These are phyloP conservation scores for Mormyrus proboscirostris DNA, from an alignment of 2,797 vertebrate genomes.

Conservation along the genomic window DNA sequence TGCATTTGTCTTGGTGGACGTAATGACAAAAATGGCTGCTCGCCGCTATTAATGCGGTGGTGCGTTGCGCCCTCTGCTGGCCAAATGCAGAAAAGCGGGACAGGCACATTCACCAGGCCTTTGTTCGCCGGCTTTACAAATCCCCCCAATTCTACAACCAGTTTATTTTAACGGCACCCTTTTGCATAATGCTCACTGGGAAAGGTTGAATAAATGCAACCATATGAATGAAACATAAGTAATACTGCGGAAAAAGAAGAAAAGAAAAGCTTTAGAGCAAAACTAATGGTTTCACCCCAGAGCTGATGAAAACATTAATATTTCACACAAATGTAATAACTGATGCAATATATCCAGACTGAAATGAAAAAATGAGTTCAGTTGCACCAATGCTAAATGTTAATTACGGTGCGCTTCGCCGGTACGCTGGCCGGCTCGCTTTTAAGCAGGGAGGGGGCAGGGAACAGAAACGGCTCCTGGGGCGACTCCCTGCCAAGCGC, in stretches of 20 bases:
- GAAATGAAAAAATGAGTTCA: conserved; percentile 4
- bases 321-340: conserved; percentile 11
- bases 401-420: background rate
- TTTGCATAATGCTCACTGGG: background rate
- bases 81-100: background rate
- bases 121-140: background rate
- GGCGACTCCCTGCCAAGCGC: background rate
- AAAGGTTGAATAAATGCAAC: conserved; percentile 8
- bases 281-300: conserved; percentile 2
- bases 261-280: background rate
- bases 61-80: conserved; percentile 52
- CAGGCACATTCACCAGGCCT: background rate
- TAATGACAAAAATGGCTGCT: conserved; percentile 33
- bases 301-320: conserved; percentile 14
- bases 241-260: background rate
- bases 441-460: background rate
- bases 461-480: background rate
- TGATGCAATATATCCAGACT: background rate
- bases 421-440: background rate
- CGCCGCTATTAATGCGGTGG: conserved; percentile 22
- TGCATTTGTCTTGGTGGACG: background rate
- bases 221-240: conserved; percentile 8
- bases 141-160: background rate
- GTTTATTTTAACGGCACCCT: background rate
- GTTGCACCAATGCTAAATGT: background rate